phyloP scores from a whole-genome alignment of 2,797 vertebrate species.

The Chelon labrosus region DNA sequence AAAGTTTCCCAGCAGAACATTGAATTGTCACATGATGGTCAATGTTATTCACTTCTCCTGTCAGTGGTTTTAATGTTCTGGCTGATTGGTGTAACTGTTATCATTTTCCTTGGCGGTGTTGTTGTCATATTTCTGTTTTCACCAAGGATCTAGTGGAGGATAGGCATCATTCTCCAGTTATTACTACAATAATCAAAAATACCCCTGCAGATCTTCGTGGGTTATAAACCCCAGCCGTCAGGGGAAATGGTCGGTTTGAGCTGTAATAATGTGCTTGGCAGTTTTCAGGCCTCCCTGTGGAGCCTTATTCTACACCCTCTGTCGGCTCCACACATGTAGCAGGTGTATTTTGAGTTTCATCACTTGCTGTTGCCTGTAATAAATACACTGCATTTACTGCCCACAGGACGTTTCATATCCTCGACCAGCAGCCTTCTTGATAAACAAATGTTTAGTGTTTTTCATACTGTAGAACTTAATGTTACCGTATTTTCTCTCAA shows the following conservation, averaged over 20 bases:
- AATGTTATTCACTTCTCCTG: too few species aligned
- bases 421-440: constrained; percentile 22
- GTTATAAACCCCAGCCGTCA: constrained; percentile 3
- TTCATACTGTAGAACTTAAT: constrained; percentile 29
- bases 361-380: neutral
- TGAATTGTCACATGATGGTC: too few species aligned
- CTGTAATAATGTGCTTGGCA: neutral
- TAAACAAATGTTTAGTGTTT: neutral
- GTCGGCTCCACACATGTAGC: neutral
- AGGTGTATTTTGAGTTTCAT: neutral
- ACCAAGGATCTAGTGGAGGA: neutral
- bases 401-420: constrained; percentile 14
- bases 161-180: neutral
- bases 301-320: neutral
- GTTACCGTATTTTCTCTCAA: constrained; percentile 43
- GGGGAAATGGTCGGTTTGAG: neutral
- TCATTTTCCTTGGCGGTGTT: neutral
- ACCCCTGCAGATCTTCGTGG: neutral
- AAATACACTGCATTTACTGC: neutral
- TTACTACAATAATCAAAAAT: neutral
- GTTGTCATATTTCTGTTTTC: neutral
- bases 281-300: too few species aligned
- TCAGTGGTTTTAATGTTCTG: too few species aligned
- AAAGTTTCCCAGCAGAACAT: too few species aligned
- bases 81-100: neutral